Percentiles rank a stretch among this genome's conserved stretches.
Conservation (phyloP, 2,113 vertebrate genomes). For the Axis porcinus region DNA sequence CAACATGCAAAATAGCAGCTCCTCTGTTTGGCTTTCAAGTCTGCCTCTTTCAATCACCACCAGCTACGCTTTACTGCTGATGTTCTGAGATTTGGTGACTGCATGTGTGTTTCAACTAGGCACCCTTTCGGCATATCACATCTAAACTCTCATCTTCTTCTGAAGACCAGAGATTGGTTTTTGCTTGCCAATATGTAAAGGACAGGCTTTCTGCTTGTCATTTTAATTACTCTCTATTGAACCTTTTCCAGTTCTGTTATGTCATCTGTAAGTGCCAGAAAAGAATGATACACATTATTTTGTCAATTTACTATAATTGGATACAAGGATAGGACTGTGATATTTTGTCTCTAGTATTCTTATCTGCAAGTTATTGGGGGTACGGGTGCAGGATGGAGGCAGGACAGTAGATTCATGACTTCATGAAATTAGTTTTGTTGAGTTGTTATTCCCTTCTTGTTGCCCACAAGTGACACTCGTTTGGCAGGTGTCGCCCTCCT, state of each 20-base stretch:
- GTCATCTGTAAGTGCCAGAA: background rate
- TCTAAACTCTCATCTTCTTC: background rate
- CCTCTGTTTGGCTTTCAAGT: background rate
- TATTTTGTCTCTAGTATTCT: background rate
- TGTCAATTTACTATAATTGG: background rate
- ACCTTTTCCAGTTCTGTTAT: background rate
- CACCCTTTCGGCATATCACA: background rate
- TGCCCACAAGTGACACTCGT: background rate
- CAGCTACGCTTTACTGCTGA: background rate
- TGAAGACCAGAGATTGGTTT: background rate
- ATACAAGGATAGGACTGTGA: background rate
- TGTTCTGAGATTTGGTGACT: background rate
- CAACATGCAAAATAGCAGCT: background rate
- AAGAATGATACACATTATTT: background rate
- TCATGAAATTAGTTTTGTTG: background rate
- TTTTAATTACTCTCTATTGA: background rate
- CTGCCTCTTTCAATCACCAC: background rate
- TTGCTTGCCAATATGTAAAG: background rate
- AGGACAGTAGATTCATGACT: background rate
- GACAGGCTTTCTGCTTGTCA: background rate
- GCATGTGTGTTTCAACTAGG: rapidly evolving
- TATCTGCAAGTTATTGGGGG: background rate
- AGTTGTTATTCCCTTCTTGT: background rate
- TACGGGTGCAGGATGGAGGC: background rate
- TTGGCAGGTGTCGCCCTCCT: background rate